phyloP scores from a whole-genome alignment of 1,140 invertebrate species.

The Paramacrobiotus metropolitanus region DNA sequence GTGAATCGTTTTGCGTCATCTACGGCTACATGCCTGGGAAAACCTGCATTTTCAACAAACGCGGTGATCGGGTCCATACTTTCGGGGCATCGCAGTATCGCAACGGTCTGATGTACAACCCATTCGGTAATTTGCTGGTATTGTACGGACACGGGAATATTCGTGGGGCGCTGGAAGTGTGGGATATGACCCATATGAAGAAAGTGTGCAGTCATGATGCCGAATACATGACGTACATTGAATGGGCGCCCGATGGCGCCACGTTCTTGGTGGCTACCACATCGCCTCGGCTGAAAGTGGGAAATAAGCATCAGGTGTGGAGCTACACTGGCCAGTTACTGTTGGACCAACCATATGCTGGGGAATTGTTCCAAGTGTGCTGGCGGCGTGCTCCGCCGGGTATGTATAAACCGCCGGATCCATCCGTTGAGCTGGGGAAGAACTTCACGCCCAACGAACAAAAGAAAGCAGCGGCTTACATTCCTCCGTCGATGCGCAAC shows the following conservation, averaged over 20 bases:
- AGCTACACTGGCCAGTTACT: not conserved
- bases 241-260: not conserved
- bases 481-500: not conserved
- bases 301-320: not conserved
- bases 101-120: not conserved
- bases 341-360: not conserved
- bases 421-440: not conserved
- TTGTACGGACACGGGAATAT: not conserved
- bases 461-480: not conserved
- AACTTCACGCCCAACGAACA: not conserved
- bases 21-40: slow-evolving; percentile 1
- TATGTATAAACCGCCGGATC: not conserved
- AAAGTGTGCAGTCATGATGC: not conserved
- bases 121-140: not conserved
- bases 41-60: not conserved
- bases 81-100: not conserved
- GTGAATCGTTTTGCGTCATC: not conserved
- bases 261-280: not conserved
- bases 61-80: not conserved
- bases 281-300: not conserved
- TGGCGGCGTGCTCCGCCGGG: slow-evolving; percentile 1
- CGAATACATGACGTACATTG: slow-evolving; percentile 3
- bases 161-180: not conserved
- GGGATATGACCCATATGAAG: not conserved
- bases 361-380: not conserved